phyloP scores from a whole-genome alignment of 2,888 invertebrate species.

The Pyrgus malvae region DNA sequence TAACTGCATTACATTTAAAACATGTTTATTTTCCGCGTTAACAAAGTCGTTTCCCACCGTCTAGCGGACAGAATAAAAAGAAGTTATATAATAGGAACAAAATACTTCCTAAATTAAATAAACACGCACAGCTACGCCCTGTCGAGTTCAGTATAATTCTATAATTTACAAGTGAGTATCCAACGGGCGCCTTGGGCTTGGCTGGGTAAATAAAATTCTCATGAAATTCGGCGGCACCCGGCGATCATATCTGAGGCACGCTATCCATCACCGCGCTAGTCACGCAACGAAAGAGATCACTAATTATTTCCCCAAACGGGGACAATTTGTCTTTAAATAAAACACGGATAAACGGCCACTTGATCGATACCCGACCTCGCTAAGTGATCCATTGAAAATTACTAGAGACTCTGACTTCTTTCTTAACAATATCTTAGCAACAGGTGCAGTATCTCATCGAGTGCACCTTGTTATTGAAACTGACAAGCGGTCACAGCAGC shows the following conservation, averaged over 20 bases:
- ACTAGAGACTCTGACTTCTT: constrained; percentile 24
- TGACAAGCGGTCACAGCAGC: constrained; percentile 78
- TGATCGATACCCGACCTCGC: constrained; percentile 34
- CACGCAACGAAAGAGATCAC: constrained; percentile 60
- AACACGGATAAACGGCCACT: constrained; percentile 43
- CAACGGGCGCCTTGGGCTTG: constrained; percentile 56
- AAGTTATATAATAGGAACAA: constrained; percentile 63
- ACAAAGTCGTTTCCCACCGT: constrained; percentile 59
- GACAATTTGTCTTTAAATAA: constrained; percentile 63
- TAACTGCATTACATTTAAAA: constrained; percentile 25
- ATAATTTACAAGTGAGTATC: constrained; percentile 65
- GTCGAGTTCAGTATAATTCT: constrained; percentile 65
- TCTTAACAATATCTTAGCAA: constrained; percentile 38
- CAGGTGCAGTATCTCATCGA: constrained; percentile 57
- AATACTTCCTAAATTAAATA: constrained; percentile 72
- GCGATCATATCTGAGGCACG: constrained; percentile 70
- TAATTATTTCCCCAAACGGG: constrained; percentile 61
- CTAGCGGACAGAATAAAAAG: constrained; percentile 49
- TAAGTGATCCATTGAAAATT: constrained; percentile 37
- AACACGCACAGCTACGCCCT: constrained; percentile 67
- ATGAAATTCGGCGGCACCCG: constrained; percentile 71
- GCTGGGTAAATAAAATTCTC: constrained; percentile 62
- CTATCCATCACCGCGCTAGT: constrained; percentile 68
- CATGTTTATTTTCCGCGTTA: constrained; percentile 52
- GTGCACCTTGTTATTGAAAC: constrained; percentile 67